Conservation (phyloP, 35 echinoderm and acorn worm species). For the Ptychodera flava region DNA sequence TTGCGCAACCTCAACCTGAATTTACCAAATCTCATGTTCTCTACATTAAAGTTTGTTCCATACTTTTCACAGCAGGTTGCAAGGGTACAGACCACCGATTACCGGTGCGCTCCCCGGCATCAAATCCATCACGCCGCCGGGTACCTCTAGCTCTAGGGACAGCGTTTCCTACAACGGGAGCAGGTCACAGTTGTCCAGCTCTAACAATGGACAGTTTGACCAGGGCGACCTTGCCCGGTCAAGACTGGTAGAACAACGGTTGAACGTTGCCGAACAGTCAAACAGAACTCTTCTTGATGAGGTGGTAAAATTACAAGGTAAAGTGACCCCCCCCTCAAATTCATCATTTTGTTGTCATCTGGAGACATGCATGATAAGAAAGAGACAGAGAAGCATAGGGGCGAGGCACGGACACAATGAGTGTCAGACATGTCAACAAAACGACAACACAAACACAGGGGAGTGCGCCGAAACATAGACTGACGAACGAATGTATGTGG, state of each 20-base stretch:
- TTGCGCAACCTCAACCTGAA: too few species aligned
- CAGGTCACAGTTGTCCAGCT: conserved; percentile 48
- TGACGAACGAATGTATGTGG: not conserved
- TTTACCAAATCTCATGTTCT: too few species aligned
- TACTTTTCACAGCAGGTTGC: too few species aligned
- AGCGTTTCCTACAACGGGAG: conserved; percentile 50
- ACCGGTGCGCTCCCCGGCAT: conserved; percentile 77
- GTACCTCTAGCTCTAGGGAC: conserved; percentile 52
- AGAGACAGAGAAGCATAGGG: not conserved
- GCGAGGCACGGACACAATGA: not conserved
- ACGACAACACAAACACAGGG: too few species aligned
- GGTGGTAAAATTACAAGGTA: conserved; percentile 88
- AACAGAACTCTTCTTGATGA: conserved; percentile 79
- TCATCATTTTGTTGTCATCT: not conserved
- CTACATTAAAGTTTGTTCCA: too few species aligned
- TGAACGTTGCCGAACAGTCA: conserved; percentile 82
- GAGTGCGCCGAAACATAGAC: not conserved
- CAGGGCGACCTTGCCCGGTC: conserved; percentile 38
- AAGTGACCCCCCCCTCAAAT: not conserved
- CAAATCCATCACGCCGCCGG: conserved; percentile 44
- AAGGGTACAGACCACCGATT: too few species aligned
- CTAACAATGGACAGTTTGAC: conserved; percentile 38
- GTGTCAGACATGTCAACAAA: too few species aligned
- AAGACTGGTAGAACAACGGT: conserved; percentile 63
- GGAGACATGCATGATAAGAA: not conserved